These are phyloP conservation scores for Tetanocera ferruginea DNA, from an alignment of 2,888 invertebrate species.

Conservation along the genomic window DNA sequence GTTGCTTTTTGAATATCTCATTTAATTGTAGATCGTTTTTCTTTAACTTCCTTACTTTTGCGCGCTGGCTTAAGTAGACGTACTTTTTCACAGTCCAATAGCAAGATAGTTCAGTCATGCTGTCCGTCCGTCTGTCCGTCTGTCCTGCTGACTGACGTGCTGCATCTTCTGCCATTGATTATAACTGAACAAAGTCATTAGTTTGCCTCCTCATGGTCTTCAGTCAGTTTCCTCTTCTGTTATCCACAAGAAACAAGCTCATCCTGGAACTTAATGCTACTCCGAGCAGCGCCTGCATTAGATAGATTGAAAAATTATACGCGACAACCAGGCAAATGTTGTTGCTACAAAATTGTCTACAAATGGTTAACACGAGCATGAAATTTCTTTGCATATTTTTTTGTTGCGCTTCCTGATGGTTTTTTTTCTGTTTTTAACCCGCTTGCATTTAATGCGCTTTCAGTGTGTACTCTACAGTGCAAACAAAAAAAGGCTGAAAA, in stretches of 20 bases:
- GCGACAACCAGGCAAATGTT: constrained; percentile 59
- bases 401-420: neutral
- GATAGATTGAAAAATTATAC: constrained; percentile 33
- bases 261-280: neutral
- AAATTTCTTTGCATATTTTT: constrained; percentile 54
- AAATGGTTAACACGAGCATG: constrained; percentile 68
- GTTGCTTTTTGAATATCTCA: neutral
- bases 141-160: too few relatives aligned
- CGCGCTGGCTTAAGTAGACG: neutral
- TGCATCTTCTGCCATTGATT: constrained; percentile 12
- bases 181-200: constrained; percentile 54
- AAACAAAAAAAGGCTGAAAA: neutral
- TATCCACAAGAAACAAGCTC: neutral
- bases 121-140: too few relatives aligned
- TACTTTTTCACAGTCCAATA: too few relatives aligned
- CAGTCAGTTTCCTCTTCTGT: neutral
- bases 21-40: neutral
- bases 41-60: neutral
- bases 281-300: constrained; percentile 7
- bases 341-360: constrained; percentile 68
- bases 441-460: neutral
- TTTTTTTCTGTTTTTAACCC: neutral
- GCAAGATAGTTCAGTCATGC: too few relatives aligned
- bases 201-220: constrained; percentile 38
- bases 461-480: neutral